Base-by-base conservation (phyloP, 2,888 invertebrate species). In the Prosopocoilus inquinatus region DNA sequence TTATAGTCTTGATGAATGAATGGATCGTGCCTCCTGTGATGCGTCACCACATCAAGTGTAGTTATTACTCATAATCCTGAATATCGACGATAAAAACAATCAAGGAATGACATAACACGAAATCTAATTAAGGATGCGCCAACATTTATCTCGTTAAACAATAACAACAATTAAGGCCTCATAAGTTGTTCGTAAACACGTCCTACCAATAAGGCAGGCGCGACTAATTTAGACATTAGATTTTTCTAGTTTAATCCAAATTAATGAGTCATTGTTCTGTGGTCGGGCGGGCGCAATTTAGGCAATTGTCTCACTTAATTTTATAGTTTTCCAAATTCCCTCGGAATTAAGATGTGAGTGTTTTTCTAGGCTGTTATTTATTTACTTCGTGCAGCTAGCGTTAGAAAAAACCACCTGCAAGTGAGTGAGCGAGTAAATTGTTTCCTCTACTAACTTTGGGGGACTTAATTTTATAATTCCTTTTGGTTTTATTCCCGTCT, bases 301-400 rank as follows among this genome's bases (percentile, higher is more conserved):
- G 46, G 51, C 59, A 62, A 59, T 59, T 62, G 57, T 34, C 39
- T 47, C 51, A 54, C 49, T 59, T 62, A 56, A 59, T 58, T 62
- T 48, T 59, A 54, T 55, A 43, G 45, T 55, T 50, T 57, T 55
- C 52, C 44, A 59, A 54, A 48, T 51, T 48, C 50, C 49, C 46
- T 46, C 28, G 46, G 52, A 47, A 56, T 56, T 20, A 5, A 43
- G 43, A 43, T 43, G 9, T 43, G 20, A 43, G 15, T n/a, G 15
- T 28, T 28, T 28, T 28, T 28, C 20, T 28, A 28, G 20, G 20
- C 20, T 28, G 20, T 28, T 28, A 28, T 28, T 28, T 28, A 28
- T 28, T 28, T 28, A 28, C 7, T 28, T 43, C 20, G n/a, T 43
- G 8, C 20, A 16, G 43, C 20, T 9, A 12, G 16, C 15, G 43